phyloP scores from a whole-genome alignment of 2,113 vertebrate species.

The Eonycteris spelaea region DNA sequence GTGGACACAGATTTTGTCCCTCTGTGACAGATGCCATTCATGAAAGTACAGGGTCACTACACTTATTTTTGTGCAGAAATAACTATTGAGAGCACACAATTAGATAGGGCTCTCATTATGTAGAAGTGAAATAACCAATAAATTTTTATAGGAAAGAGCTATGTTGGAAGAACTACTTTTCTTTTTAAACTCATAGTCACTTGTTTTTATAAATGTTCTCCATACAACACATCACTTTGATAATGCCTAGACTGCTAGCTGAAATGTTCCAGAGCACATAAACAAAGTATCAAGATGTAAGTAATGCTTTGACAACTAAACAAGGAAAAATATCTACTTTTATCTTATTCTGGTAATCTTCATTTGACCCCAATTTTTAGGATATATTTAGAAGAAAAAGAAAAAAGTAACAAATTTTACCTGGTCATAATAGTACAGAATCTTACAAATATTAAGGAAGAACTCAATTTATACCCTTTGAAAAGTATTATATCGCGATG shows the following conservation, averaged over 20 bases:
- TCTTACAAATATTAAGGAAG: background rate
- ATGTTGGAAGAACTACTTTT: background rate
- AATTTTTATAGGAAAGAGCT: background rate
- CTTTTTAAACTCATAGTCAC: background rate
- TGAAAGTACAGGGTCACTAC: background rate
- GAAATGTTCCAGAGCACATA: background rate
- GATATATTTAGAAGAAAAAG: background rate
- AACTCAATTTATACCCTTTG: background rate
- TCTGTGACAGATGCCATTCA: background rate
- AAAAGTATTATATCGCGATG: background rate
- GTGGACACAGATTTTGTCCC: background rate
- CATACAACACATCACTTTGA: background rate
- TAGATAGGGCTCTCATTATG: background rate
- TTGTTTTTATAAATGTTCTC: background rate
- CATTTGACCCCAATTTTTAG: background rate
- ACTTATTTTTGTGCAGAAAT: background rate
- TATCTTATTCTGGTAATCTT: background rate
- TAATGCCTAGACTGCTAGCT: background rate
- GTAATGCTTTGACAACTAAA: background rate
- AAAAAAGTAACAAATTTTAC: background rate
- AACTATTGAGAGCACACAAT: background rate
- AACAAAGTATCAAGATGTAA: background rate
- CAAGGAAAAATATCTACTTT: background rate
- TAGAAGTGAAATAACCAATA: background rate
- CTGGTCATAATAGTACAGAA: background rate